Evolutionary conservation across 2,113 vertebrate species (phyloP).

Genomic region (Amphiprion percula): DNA sequence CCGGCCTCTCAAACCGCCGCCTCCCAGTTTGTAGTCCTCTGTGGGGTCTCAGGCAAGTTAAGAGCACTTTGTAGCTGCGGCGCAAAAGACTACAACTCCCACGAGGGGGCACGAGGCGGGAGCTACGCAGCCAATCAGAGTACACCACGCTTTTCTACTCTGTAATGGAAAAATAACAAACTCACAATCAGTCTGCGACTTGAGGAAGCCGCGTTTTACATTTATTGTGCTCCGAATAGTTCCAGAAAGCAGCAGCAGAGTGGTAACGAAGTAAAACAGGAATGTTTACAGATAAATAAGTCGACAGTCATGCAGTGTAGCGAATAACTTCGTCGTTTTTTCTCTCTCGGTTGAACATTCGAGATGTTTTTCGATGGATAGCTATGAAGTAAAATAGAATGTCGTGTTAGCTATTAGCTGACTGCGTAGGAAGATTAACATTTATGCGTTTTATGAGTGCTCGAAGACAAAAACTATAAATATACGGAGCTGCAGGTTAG

Average conservation of each 20-base stretch:
- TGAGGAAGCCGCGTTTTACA: background rate
- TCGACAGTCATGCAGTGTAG: too few species aligned
- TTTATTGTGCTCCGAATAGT: background rate
- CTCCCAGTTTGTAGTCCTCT: conserved; percentile 29
- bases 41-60: rapidly evolving
- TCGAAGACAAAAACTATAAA: too few species aligned
- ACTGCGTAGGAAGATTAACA: too few species aligned
- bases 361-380: too few species aligned
- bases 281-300: too few species aligned
- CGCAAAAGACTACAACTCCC: conserved; percentile 72
- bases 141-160: conserved; percentile 77
- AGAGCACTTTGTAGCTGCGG: rapidly evolving
- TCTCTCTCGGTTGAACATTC: too few species aligned
- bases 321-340: too few species aligned
- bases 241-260: too few species aligned
- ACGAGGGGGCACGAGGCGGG: rapidly evolving
- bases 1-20: conserved; percentile 8
- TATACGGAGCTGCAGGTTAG: too few species aligned
- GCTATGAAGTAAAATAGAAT: too few species aligned
- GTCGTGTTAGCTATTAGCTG: too few species aligned
- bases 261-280: background rate
- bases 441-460: too few species aligned
- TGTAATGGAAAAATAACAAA: conserved; percentile 24
- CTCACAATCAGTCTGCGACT: background rate
- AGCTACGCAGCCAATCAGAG: conserved; percentile 72